Evolutionary conservation across 2,113 vertebrate genomes (phyloP).

Genomic region (Callorhinus ursinus): DNA sequence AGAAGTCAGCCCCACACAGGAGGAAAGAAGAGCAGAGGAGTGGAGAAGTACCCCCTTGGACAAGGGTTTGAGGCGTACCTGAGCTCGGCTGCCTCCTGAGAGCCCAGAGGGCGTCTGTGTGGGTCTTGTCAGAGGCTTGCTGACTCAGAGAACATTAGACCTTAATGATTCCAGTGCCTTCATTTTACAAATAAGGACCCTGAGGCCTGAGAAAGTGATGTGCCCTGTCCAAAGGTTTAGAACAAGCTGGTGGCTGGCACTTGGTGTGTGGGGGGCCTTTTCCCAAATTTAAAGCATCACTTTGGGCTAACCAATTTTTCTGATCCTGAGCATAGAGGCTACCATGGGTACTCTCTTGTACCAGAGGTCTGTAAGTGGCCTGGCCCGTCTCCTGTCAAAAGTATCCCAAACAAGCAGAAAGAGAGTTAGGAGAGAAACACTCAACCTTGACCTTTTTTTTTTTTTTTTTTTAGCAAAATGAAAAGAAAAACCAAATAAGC

Average conservation of each 20-base stretch:
- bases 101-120: neutral
- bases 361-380: neutral
- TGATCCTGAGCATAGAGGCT: neutral
- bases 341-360: rapidly evolving
- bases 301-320: neutral
- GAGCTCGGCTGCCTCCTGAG: neutral
- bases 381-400: rapidly evolving
- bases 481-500: slow-evolving; percentile 17
- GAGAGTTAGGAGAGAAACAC: neutral
- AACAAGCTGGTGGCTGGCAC: neutral
- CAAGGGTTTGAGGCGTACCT: rapidly evolving
- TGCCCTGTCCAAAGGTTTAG: neutral
- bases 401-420: neutral
- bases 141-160: neutral
- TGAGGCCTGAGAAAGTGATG: neutral
- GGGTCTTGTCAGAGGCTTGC: neutral
- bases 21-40: neutral
- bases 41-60: neutral
- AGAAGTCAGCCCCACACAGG: neutral
- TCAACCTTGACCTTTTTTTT: neutral
- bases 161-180: neutral
- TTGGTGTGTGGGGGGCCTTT: rapidly evolving
- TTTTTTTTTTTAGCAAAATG: neutral
- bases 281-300: neutral
- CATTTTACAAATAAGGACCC: neutral